Percentiles rank a stretch among this genome's conserved stretches.
phyloP scores from a whole-genome alignment of 2,113 vertebrate species.

The Henicopernis longicauda region DNA sequence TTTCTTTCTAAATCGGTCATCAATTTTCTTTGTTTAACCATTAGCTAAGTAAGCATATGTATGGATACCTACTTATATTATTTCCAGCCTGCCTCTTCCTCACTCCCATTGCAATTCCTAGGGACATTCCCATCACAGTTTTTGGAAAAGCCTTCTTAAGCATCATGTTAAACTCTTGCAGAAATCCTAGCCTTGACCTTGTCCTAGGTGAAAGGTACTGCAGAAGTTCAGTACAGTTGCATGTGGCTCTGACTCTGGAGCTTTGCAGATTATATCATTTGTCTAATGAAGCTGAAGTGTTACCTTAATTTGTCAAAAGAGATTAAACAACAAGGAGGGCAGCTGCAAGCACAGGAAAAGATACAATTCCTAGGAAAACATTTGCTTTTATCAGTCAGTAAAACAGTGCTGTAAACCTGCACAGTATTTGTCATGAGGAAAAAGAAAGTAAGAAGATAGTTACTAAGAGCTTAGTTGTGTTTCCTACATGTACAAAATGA shows the following conservation, averaged over 20 bases:
- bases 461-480: not conserved
- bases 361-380: not conserved
- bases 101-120: not conserved
- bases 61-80: not conserved
- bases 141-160: not conserved
- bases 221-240: not conserved
- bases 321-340: not conserved
- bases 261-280: not conserved
- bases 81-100: not conserved
- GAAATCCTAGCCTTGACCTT: not conserved
- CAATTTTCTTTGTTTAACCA: not conserved
- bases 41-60: not conserved
- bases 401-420: not conserved
- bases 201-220: not conserved
- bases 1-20: not conserved
- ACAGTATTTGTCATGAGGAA: rapidly evolving
- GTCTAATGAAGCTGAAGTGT: not conserved
- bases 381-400: not conserved
- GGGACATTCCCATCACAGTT: not conserved
- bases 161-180: not conserved
- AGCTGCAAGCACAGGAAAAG: not conserved
- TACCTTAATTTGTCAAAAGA: not conserved
- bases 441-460: not conserved
- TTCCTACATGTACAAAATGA: not conserved
- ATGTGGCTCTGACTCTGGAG: not conserved